These are phyloP conservation scores for Peromyscus melanophrys DNA, from an alignment of 2,797 vertebrate genomes.

Conservation along the genomic window DNA sequence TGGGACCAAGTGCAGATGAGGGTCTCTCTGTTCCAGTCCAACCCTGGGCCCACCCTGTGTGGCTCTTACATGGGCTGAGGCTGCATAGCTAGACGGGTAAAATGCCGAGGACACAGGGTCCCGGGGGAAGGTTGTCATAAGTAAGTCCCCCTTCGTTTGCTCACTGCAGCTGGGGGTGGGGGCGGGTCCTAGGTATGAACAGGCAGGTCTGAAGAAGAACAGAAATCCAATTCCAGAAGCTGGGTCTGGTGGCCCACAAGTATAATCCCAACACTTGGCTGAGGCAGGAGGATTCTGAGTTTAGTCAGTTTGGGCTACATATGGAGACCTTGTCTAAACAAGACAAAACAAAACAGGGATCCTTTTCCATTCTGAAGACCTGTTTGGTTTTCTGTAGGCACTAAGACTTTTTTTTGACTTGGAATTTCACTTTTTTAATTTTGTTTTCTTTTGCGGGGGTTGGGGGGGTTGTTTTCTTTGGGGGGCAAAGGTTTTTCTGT, in stretches of 20 bases:
- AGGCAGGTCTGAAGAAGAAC: neutral
- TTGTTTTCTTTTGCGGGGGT: neutral
- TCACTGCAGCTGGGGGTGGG: neutral
- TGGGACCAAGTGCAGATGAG: neutral
- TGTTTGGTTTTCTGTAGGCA: neutral
- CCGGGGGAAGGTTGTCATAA: neutral
- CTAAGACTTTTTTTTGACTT: neutral
- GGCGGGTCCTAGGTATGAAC: neutral
- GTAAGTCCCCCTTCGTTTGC: neutral
- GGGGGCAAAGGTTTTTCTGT: neutral
- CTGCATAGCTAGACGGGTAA: neutral
- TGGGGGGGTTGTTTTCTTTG: neutral
- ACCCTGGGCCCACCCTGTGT: neutral
- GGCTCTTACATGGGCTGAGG: neutral
- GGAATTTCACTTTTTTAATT: neutral
- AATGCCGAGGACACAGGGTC: neutral
- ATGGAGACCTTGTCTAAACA: neutral
- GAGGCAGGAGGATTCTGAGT: neutral
- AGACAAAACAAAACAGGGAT: neutral
- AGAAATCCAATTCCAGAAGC: neutral
- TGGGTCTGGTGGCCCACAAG: neutral
- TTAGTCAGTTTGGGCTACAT: neutral
- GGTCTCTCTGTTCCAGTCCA: too few relatives aligned
- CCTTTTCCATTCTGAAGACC: neutral
- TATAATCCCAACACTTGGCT: neutral